Conservation (phyloP, 2,797 vertebrate species). For the Eremophila alpestris region DNA sequence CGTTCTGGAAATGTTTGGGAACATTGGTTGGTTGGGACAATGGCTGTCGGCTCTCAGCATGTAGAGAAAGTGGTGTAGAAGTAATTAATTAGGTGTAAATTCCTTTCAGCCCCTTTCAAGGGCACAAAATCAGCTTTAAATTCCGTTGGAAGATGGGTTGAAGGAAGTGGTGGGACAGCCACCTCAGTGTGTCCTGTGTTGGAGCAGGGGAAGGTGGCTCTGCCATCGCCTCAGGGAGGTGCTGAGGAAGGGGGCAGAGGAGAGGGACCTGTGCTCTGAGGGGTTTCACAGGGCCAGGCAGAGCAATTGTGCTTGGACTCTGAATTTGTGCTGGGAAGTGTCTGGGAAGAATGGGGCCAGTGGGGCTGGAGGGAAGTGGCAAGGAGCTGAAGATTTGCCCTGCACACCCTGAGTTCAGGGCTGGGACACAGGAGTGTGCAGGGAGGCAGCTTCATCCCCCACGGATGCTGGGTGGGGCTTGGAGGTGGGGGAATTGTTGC, state of each 20-base stretch:
- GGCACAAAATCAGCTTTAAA: not conserved
- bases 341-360: not conserved
- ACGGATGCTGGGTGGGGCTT: not conserved
- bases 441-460: rapidly evolving
- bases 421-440: not conserved
- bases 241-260: not conserved
- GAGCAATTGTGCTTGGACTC: not conserved
- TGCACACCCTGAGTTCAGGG: not conserved
- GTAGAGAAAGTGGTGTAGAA: not conserved
- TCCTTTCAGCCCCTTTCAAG: not conserved
- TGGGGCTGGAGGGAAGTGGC: not conserved
- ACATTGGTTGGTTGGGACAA: not conserved
- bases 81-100: conserved; percentile 16
- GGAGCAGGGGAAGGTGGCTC: not conserved
- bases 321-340: not conserved
- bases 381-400: not conserved
- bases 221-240: not conserved
- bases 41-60: not conserved
- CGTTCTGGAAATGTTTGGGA: conserved; percentile 42
- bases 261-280: rapidly evolving
- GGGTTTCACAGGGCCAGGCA: not conserved
- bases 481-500: not conserved
- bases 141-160: not conserved
- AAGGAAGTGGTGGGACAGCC: not conserved
- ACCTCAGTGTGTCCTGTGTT: rapidly evolving